A percentile compares a stretch with the other conserved stretches of the same genome.
Conservation (phyloP, 2,888 invertebrate genomes). For the Melangyna quadrimaculata region DNA sequence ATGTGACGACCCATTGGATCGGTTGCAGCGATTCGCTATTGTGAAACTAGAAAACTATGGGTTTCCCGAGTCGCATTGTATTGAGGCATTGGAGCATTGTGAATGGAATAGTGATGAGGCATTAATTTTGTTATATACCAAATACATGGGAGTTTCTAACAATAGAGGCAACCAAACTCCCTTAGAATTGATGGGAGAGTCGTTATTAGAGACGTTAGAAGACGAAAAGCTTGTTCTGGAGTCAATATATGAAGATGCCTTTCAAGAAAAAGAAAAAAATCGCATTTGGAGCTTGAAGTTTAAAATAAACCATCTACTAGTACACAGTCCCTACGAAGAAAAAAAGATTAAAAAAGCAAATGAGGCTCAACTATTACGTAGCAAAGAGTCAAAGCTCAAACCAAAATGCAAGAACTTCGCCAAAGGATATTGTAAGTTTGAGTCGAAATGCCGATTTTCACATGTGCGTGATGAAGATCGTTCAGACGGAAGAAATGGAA, state of each 20-base stretch:
- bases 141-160: slow-evolving; percentile 83
- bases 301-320: slow-evolving; percentile 85
- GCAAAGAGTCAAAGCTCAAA: slow-evolving; percentile 77
- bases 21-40: slow-evolving; percentile 87
- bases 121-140: slow-evolving; percentile 86
- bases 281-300: slow-evolving; percentile 87
- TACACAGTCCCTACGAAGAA: slow-evolving; percentile 82
- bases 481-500: slow-evolving; percentile 33
- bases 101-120: slow-evolving; percentile 78
- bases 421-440: slow-evolving; percentile 87
- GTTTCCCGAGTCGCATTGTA: slow-evolving; percentile 88
- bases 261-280: slow-evolving; percentile 86
- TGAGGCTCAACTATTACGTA: slow-evolving; percentile 74
- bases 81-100: slow-evolving; percentile 84
- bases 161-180: slow-evolving; percentile 29
- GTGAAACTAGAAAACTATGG: slow-evolving; percentile 89
- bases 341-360: slow-evolving; percentile 79
- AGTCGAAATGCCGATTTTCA: slow-evolving; percentile 87
- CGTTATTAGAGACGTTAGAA: slow-evolving; percentile 85
- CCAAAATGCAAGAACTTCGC: slow-evolving; percentile 83
- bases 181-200: slow-evolving; percentile 80
- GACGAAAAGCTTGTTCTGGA: slow-evolving; percentile 89
- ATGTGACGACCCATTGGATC: slow-evolving; percentile 83
- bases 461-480: slow-evolving; percentile 82
- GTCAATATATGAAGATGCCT: slow-evolving; percentile 89